Conservation (phyloP, 2,797 vertebrate genomes). For the Sebastes aleutianus region DNA sequence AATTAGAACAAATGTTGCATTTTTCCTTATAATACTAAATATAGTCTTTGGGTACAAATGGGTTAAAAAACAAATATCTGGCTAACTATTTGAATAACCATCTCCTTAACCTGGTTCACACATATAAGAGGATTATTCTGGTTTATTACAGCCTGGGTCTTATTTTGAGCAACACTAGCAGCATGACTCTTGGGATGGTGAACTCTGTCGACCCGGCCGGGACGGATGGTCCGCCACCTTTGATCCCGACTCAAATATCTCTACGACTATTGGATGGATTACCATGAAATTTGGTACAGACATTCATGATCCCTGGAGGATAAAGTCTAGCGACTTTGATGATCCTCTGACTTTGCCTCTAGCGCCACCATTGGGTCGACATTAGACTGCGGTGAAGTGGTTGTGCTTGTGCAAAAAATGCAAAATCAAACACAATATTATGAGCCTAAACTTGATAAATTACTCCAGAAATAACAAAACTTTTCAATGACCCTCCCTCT, state of each 20-base stretch:
- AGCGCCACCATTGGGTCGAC: neutral
- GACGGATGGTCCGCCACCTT: neutral
- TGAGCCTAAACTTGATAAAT: neutral
- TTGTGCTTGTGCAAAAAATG: neutral
- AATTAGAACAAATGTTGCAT: too few species aligned
- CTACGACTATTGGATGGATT: neutral
- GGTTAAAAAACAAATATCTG: neutral
- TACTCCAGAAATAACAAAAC: neutral
- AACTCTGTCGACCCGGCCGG: neutral
- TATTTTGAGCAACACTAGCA: neutral
- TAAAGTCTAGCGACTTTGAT: neutral
- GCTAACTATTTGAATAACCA: neutral
- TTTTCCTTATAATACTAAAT: too few species aligned
- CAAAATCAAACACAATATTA: neutral
- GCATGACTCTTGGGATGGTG: rapidly evolving
- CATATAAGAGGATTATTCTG: neutral
- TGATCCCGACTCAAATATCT: neutral
- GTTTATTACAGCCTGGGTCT: neutral
- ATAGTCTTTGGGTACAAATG: too few species aligned
- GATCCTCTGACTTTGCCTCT: neutral
- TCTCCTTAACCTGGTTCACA: neutral
- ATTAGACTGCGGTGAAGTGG: neutral
- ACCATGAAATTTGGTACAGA: neutral
- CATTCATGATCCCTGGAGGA: neutral
- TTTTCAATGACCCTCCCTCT: neutral